Evolutionary conservation across 2,888 invertebrate species (phyloP).

Genomic region (Cephus pulcher): DNA sequence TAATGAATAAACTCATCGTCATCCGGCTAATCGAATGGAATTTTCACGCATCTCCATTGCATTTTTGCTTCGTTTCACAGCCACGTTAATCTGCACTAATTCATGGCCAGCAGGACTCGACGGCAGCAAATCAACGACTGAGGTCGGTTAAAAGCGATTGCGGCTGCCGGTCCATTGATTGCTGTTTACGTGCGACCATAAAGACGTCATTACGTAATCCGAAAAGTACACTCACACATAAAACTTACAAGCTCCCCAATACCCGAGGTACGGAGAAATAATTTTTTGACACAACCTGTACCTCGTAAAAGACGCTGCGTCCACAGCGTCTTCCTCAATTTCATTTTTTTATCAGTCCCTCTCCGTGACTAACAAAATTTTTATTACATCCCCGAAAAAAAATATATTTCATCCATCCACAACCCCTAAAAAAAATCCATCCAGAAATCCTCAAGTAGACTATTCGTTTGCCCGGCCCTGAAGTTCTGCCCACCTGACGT

Average conservation of each 20-base stretch:
- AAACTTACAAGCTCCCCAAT: conserved; percentile 42
- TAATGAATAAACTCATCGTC: conserved; percentile 42
- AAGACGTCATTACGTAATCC: conserved; percentile 57
- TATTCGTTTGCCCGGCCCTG: conserved; percentile 45
- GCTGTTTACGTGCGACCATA: conserved; percentile 56
- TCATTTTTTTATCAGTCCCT: neutral
- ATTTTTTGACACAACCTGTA: neutral
- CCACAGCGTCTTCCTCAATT: neutral
- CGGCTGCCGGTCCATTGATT: conserved; percentile 47
- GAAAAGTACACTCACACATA: conserved; percentile 46
- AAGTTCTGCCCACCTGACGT: conserved; percentile 64
- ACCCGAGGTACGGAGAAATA: neutral
- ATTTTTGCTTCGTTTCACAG: neutral
- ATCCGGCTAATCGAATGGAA: neutral
- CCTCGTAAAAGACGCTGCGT: neutral
- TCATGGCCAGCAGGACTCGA: conserved; percentile 28
- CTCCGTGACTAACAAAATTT: neutral
- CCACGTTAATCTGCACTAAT: conserved; percentile 34
- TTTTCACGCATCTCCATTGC: neutral
- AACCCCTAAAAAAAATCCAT: neutral
- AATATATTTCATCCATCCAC: neutral
- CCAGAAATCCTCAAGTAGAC: neutral
- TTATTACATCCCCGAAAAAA: neutral
- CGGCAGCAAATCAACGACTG: neutral
- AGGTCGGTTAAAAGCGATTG: conserved; percentile 24